phyloP scores from a whole-genome alignment of 2,113 vertebrate species.

The Kryptolebias marmoratus region DNA sequence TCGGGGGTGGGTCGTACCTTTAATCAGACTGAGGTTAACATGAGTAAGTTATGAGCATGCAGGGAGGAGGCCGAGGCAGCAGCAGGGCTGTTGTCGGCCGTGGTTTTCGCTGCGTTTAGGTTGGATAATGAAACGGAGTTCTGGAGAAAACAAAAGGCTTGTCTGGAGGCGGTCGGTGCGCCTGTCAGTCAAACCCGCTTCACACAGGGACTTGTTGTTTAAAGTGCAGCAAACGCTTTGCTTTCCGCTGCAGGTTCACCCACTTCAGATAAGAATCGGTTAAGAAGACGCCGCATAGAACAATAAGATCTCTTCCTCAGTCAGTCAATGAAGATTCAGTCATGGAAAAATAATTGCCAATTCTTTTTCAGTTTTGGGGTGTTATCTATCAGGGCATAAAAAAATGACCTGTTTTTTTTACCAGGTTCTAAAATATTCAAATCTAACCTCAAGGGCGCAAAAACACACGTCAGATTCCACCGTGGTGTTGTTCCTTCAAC shows the following conservation, averaged over 20 bases:
- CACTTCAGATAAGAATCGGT: conserved; percentile 12
- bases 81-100: conserved; percentile 7
- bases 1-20: conserved; percentile 37
- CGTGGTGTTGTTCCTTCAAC: too few relatives aligned
- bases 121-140: conserved; percentile 6
- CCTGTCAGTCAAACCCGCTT: conserved; percentile 8
- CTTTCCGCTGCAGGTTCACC: neutral
- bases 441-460: too few relatives aligned
- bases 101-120: conserved; percentile 30
- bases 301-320: neutral
- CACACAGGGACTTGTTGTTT: neutral
- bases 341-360: too few relatives aligned
- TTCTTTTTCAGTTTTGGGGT: too few relatives aligned
- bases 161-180: neutral
- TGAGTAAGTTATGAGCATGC: conserved; percentile 1
- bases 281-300: neutral
- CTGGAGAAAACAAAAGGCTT: conserved; percentile 5
- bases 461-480: too few relatives aligned
- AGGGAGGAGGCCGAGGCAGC: conserved; percentile 21
- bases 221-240: conserved; percentile 4
- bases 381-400: too few relatives aligned
- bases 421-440: too few relatives aligned
- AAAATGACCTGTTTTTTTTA: too few relatives aligned
- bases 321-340: neutral
- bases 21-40: conserved; percentile 48